Conservation (phyloP, 2,797 vertebrate genomes). For the Stomatorhinus walkeri region DNA sequence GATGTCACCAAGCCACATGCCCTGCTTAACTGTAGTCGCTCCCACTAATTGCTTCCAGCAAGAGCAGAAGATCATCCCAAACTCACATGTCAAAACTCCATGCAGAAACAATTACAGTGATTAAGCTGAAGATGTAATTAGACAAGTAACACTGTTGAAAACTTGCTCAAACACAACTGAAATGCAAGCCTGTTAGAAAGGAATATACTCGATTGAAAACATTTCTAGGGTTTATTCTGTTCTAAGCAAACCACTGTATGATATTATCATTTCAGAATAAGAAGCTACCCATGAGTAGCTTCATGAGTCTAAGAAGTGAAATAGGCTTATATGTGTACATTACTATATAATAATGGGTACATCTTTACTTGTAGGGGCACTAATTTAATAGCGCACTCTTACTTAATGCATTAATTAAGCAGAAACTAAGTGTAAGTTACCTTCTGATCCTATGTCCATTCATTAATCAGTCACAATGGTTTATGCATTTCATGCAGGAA, state of each 20-base stretch:
- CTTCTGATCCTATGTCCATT: neutral
- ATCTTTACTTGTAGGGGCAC: neutral
- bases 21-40: neutral
- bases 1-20: slow-evolving; percentile 9
- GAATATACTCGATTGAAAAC: neutral
- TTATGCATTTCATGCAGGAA: neutral
- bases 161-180: neutral
- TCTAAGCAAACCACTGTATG: neutral
- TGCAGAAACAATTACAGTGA: slow-evolving; percentile 5
- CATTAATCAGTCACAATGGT: neutral
- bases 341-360: neutral
- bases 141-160: slow-evolving; percentile 8
- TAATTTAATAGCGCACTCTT: neutral
- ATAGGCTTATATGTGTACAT: neutral
- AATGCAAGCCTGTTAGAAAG: neutral
- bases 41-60: slow-evolving; percentile 18
- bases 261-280: neutral
- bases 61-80: neutral
- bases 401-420: neutral
- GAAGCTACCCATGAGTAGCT: neutral
- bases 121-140: neutral
- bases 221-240: neutral
- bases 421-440: neutral
- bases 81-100: neutral
- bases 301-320: neutral